Conservation (phyloP, 2,797 vertebrate genomes). For the Hylomyscus alleni region DNA sequence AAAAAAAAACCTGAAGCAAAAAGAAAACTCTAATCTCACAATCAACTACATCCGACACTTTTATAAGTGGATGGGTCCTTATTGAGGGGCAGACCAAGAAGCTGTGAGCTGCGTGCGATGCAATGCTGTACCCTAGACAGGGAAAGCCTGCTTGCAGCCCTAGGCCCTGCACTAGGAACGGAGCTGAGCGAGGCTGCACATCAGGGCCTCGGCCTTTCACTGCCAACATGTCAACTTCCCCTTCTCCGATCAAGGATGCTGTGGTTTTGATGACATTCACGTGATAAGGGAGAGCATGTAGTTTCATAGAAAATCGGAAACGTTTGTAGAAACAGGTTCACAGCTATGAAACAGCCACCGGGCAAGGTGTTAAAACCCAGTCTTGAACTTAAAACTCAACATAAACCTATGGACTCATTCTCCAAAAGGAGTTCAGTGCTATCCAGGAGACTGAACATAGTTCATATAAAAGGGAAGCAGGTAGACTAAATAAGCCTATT, state of each 20-base stretch:
- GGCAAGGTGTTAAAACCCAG: slow-evolving; percentile 64
- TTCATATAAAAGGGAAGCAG: slow-evolving; percentile 23
- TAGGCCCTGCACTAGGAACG: slow-evolving; percentile 43
- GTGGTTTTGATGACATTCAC: slow-evolving; percentile 83
- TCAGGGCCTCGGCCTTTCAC: slow-evolving; percentile 77
- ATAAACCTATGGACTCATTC: slow-evolving; percentile 20
- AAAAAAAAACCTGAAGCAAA: not conserved
- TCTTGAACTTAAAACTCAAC: slow-evolving; percentile 54
- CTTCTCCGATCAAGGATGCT: slow-evolving; percentile 79
- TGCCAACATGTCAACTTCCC: slow-evolving; percentile 68
- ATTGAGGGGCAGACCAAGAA: not conserved
- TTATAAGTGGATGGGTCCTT: not conserved
- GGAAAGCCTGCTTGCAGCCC: slow-evolving; percentile 60
- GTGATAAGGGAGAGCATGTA: slow-evolving; percentile 78
- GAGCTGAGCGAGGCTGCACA: slow-evolving; percentile 24
- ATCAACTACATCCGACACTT: not conserved
- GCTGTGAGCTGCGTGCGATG: not conserved
- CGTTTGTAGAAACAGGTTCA: slow-evolving; percentile 78
- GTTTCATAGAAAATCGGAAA: slow-evolving; percentile 86
- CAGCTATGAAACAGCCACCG: slow-evolving; percentile 54
- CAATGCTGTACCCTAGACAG: not conserved
- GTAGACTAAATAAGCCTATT: not conserved
- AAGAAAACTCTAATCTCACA: not conserved
- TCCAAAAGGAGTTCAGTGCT: slow-evolving; percentile 19
- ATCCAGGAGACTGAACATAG: not conserved